Percentiles rank a stretch among this genome's conserved stretches.
Conservation (phyloP, 2,888 invertebrate species). For the Sesia bembeciformis region DNA sequence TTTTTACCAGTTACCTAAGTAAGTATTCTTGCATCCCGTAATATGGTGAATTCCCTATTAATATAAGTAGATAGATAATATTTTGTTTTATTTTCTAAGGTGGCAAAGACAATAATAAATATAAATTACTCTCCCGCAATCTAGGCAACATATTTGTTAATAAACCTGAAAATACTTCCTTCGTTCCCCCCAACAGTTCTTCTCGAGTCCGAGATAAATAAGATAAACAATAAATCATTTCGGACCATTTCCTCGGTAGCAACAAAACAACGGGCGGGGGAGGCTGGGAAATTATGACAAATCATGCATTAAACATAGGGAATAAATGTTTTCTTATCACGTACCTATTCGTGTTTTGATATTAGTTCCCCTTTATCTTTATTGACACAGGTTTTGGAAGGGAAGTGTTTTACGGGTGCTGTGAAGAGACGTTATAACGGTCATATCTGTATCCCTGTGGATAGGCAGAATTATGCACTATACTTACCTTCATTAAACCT, state of each 20-base stretch:
- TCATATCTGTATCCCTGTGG: constrained; percentile 13
- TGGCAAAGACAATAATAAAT: constrained; percentile 17
- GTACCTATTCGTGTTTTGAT: constrained; percentile 73
- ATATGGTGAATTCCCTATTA: too few species aligned
- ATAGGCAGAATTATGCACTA: too few species aligned
- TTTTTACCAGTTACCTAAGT: too few species aligned
- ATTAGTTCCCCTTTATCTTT: constrained; percentile 74
- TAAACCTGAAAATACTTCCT: constrained; percentile 47
- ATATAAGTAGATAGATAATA: too few species aligned
- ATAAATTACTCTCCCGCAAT: constrained; percentile 35
- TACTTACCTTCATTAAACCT: too few species aligned
- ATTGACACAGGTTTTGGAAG: constrained; percentile 70
- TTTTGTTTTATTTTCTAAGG: too few species aligned
- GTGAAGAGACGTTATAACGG: constrained; percentile 21
- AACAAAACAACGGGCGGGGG: constrained; percentile 66
- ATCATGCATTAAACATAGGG: constrained; percentile 75
- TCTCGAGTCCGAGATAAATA: constrained; percentile 61
- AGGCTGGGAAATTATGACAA: constrained; percentile 71
- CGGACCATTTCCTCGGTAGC: constrained; percentile 60
- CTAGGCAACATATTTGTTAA: constrained; percentile 47
- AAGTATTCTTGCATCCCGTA: too few species aligned
- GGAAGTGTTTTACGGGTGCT: constrained; percentile 54
- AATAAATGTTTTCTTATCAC: constrained; percentile 76
- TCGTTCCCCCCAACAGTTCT: constrained; percentile 54
- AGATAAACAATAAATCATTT: constrained; percentile 66